Conservation (phyloP, 2,888 invertebrate genomes). For the Sarcophaga rosellei region DNA sequence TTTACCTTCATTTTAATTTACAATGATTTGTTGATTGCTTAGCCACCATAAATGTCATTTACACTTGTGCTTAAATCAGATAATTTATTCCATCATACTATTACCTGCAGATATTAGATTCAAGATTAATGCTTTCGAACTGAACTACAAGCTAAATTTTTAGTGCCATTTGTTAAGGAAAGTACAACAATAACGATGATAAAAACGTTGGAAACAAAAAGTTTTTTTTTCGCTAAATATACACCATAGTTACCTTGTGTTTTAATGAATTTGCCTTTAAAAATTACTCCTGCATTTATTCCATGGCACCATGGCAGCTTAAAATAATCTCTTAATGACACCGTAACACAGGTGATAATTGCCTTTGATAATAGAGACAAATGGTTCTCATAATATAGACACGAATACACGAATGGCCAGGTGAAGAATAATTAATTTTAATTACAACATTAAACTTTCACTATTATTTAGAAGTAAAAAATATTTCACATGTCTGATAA, state of each 20-base stretch:
- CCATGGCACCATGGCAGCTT: conserved; percentile 8
- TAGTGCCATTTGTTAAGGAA: neutral
- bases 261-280: no score
- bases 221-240: no score
- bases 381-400: conserved; percentile 19
- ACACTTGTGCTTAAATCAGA: no score
- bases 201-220: no score
- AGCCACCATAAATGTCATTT: no score
- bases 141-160: conserved; percentile 29
- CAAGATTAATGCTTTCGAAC: conserved; percentile 33
- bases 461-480: conserved; percentile 7
- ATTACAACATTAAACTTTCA: conserved; percentile 23
- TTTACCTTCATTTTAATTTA: no score
- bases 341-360: conserved; percentile 60
- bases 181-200: neutral
- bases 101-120: neutral
- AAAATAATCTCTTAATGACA: conserved; percentile 60
- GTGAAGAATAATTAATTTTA: conserved; percentile 15
- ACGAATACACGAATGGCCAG: neutral
- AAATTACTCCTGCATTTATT: neutral
- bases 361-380: conserved; percentile 33
- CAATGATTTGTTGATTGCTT: no score
- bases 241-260: no score
- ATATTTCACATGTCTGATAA: neutral
- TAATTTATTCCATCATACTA: neutral